Conservation (phyloP, 2,113 vertebrate genomes). For the Clarias magur region DNA sequence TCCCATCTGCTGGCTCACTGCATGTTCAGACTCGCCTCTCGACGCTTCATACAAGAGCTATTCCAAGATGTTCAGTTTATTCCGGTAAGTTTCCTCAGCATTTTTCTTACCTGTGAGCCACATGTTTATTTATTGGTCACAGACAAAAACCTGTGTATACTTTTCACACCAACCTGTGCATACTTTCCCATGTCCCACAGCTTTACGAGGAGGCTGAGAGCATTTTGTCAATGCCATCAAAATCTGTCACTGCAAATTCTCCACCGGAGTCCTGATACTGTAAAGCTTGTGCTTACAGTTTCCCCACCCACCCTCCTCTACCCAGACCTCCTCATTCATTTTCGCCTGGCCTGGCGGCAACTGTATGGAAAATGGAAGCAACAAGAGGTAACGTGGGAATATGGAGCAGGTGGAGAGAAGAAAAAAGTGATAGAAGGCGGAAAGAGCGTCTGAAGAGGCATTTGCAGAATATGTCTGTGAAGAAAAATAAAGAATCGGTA, state of each 20-base stretch:
- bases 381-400: constrained; percentile 42
- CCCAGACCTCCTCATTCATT: constrained; percentile 51
- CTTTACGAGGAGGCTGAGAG: constrained; percentile 97
- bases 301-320: constrained; percentile 39
- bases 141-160: background rate
- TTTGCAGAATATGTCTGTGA: background rate
- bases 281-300: constrained; percentile 17
- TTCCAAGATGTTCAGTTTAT: constrained; percentile 98
- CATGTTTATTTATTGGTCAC: background rate
- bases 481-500: constrained; percentile 29
- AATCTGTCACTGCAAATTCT: constrained; percentile 73
- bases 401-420: constrained; percentile 68
- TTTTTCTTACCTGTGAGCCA: background rate
- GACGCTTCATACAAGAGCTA: constrained; percentile 97
- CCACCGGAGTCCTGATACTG: constrained; percentile 83
- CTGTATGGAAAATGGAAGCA: constrained; percentile 30
- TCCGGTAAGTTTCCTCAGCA: constrained; percentile 73
- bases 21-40: constrained; percentile 91
- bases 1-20: constrained; percentile 92
- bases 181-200: constrained; percentile 60
- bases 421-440: background rate
- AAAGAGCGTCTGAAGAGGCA: background rate
- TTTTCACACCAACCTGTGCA: background rate
- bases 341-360: constrained; percentile 40
- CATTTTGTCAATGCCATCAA: constrained; percentile 80